Conservation (phyloP, 2,888 invertebrate species). For the Platycheirus rosarum region DNA sequence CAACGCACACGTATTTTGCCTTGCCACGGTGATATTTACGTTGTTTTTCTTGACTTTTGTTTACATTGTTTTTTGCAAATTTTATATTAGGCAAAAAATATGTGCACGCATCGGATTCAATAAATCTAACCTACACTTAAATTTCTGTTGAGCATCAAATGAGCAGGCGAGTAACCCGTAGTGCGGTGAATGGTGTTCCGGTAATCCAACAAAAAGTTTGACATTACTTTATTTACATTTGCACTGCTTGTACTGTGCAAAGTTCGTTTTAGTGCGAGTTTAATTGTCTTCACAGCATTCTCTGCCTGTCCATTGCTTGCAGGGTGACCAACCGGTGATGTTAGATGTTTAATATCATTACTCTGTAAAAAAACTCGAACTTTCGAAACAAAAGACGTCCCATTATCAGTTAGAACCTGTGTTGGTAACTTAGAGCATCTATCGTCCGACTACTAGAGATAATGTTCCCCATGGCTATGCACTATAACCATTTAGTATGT, state of each 20-base stretch:
- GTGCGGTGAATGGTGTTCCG: conserved; percentile 1
- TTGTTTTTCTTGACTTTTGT: neutral
- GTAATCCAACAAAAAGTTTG: conserved; percentile 7
- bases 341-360: conserved; percentile 6
- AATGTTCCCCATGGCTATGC: conserved; percentile 1
- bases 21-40: neutral
- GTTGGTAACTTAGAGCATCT: neutral
- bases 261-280: neutral
- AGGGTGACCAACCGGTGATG: conserved; percentile 14
- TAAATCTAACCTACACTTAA: neutral
- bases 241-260: neutral
- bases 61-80: neutral
- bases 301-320: too few relatives aligned
- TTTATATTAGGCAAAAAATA: neutral
- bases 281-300: neutral
- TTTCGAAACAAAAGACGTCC: neutral
- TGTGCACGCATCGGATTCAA: conserved; percentile 8
- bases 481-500: conserved; percentile 3
- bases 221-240: neutral
- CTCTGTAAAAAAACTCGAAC: neutral
- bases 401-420: too few relatives aligned
- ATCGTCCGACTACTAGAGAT: neutral
- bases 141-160: conserved; percentile 1
- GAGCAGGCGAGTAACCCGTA: conserved; percentile 5
- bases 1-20: neutral